Conservation (phyloP, 1,140 invertebrate genomes). For the Choristoneura fumiferana region DNA sequence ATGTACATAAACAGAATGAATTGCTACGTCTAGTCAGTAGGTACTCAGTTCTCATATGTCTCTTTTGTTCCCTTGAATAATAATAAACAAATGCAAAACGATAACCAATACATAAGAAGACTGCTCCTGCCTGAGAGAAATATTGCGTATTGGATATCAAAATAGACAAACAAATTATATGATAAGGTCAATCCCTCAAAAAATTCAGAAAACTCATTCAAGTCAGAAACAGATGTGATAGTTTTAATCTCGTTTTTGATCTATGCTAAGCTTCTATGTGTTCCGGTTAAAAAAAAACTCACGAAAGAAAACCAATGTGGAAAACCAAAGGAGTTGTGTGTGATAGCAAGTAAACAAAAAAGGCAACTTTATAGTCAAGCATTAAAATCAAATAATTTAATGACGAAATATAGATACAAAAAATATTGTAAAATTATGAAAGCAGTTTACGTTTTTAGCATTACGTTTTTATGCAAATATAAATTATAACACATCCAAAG, state of each 20-base stretch:
- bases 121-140: neutral
- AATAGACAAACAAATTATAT: too few relatives aligned
- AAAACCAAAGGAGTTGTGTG: constrained; percentile 16
- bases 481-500: constrained; percentile 1
- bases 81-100: neutral
- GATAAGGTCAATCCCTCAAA: too few relatives aligned
- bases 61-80: too few relatives aligned
- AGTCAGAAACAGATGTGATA: neutral
- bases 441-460: neutral
- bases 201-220: too few relatives aligned
- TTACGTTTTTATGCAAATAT: neutral
- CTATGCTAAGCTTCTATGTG: too few relatives aligned
- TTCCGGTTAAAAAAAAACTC: constrained; percentile 6
- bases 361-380: neutral
- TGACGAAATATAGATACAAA: neutral
- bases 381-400: neutral
- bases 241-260: constrained; percentile 2
- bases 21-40: neutral
- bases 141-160: too few relatives aligned
- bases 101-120: neutral
- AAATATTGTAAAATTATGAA: constrained; percentile 17
- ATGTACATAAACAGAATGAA: neutral
- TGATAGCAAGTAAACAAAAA: constrained; percentile 8
- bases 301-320: constrained; percentile 16
- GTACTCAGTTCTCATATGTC: neutral